Evolutionary conservation across 2,113 vertebrate genomes (phyloP), one percentile per base, ranked within the genome.

Genomic region (Rhinopomastus cyanomelas): DNA sequence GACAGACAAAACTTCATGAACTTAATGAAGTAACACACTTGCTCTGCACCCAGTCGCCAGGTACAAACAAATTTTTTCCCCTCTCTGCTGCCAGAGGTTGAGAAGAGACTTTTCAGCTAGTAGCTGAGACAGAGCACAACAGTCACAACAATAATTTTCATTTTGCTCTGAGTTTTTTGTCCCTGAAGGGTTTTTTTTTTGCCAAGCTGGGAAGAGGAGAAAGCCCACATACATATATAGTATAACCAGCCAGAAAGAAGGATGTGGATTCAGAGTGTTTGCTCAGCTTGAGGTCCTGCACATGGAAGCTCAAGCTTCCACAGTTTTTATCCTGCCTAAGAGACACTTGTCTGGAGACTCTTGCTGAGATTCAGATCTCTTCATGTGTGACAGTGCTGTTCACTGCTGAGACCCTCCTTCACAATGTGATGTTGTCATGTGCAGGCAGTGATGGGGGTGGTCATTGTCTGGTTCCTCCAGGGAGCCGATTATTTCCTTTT

Each of bases 261-360:
- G 69, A 87, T 87, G 44, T 89, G 49, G 56, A 86, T 89, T 86
- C 42, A 64, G 49, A 34, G 14, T 74, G 59, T 87, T 84, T 84
- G 62, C 86, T 93, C 69, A 85, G 10, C 13, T 6, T 20, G 9
- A 62, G 83, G 37, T 75, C 48, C 27, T 57, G 39, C 39, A 72
- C 37, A n/a, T 16, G 64, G 48, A 90, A 72, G 65, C 71, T 84
- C 20, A 60, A 25, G 22, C 75, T 89, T 88, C 53, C 46, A 57
- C 46, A 27, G 37, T 32, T 77, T 71, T 79, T 83, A 26, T 67
- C 7, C 9, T 56, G n/a, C 2, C 2, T 61, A 32, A 55, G 48
- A 44, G 18, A 57, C 0, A 1, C 17, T 59, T 11, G 2, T 37
- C 27, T 81, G 34, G 42, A 74, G 82, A 22, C 26, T 34, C 37